Base-by-base conservation (phyloP, 2,113 vertebrate species). In the Myotis yumanensis region DNA sequence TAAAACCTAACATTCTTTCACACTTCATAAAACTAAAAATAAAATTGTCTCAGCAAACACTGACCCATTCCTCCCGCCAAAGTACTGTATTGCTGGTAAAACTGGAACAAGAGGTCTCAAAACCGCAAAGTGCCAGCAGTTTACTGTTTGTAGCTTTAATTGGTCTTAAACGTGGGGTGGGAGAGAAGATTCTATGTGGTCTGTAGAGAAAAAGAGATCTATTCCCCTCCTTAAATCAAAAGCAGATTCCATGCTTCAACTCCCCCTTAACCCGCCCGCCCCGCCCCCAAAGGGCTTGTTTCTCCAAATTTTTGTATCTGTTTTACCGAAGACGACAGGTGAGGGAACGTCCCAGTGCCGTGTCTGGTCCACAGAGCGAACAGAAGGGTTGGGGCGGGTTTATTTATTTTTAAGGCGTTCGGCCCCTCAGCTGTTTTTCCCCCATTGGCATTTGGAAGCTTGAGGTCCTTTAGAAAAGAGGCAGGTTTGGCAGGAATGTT, bases 11-110 rank as follows among this genome's bases (percentile, higher is more conserved):
- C 86, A 92, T 93, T 97, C 94, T 92, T 96, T 97, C 96, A 96
- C 96, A 96, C 96, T 92, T 97, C 76, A 94, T 96, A 94, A 96
- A 97, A 91, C 81, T 94, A 97, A 96, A 95, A 95, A 95, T 96
- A 95, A 97, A 91, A 93, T 81, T 62, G 89, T 95, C 89, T 93
- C 52, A 59, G 84, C 82, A 96, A 95, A 94, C 64, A 95, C 59
- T 79, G 96, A 90, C 95, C 91, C 80, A 76, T 80, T 82, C 90
- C 46, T 95, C 93, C 46, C 3, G 88, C 88, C 83, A 86, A 89
- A 80, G 32, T 43, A 86, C 92, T 92, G 16, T 46, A 92, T 94
- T 94, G 92, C 91, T 92, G 95, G 91, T 73, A 84, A 95, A 92
- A 94, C 8, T 35, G 84, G 83, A 85, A 73, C n/a, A 92, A 48